Conservation (phyloP, 1,140 invertebrate species). For the Cecropterus lyciades region DNA sequence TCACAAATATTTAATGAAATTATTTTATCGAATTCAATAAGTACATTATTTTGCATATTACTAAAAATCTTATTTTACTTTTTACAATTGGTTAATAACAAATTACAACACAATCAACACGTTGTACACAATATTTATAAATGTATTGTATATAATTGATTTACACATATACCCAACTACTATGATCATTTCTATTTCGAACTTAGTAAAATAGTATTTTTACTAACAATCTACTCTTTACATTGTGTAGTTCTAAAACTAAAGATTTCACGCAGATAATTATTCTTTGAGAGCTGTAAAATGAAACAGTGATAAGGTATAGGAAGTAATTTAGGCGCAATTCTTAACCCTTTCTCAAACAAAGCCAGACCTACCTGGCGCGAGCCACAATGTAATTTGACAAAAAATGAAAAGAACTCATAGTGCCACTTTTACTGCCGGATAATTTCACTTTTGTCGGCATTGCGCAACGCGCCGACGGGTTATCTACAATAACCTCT, state of each 20-base stretch:
- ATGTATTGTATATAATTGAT: no score
- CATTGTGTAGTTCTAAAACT: background rate
- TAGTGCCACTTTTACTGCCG: slow-evolving; percentile 62
- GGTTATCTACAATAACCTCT: slow-evolving; percentile 54
- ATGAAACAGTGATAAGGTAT: slow-evolving; percentile 7
- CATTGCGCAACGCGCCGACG: slow-evolving; percentile 61
- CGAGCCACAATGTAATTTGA: slow-evolving; percentile 39
- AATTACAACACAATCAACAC: no score
- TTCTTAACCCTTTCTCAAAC: slow-evolving; percentile 50
- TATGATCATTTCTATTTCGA: no score
- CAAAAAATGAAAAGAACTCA: slow-evolving; percentile 48
- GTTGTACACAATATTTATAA: no score
- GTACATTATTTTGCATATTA: no score
- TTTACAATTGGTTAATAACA: no score
- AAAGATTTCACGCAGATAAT: slow-evolving; percentile 5
- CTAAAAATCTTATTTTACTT: no score
- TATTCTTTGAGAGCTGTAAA: slow-evolving; percentile 13
- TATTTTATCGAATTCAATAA: no score
- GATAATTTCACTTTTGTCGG: slow-evolving; percentile 78
- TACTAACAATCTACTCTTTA: no score
- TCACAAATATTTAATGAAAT: no score
- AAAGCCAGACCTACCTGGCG: slow-evolving; percentile 46
- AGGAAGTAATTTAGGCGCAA: slow-evolving; percentile 29
- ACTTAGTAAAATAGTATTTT: no score
- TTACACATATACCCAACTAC: no score